Conservation (phyloP, 2,888 invertebrate genomes). For the Bimastos eiseni region DNA sequence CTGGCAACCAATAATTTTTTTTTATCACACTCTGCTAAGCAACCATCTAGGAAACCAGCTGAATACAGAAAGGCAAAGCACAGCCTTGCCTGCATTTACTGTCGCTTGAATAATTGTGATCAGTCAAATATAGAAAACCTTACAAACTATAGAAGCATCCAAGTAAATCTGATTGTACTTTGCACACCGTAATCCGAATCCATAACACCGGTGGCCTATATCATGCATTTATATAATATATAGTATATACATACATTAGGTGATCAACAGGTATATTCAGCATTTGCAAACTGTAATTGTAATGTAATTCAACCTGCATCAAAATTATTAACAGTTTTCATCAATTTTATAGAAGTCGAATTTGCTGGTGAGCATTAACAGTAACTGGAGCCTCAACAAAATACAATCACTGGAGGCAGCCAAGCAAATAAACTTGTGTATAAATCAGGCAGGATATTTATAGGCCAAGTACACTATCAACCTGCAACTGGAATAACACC, state of each 20-base stretch:
- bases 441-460: neutral
- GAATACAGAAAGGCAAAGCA: neutral
- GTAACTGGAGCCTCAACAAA: neutral
- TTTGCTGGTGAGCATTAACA: neutral
- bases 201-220: neutral
- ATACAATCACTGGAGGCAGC: neutral
- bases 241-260: no score
- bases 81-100: neutral
- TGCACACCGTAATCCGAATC: neutral
- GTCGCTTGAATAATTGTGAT: neutral
- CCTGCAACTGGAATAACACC: constrained; percentile 5
- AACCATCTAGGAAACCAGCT: neutral
- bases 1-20: neutral
- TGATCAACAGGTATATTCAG: neutral
- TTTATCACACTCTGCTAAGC: neutral
- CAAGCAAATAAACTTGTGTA: neutral
- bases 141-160: neutral
- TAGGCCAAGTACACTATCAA: neutral
- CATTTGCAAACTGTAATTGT: neutral
- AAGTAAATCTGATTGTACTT: neutral
- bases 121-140: neutral
- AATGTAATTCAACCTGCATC: neutral
- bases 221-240: neutral
- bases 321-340: neutral
- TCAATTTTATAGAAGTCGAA: neutral